Base-by-base conservation (phyloP, 2,113 vertebrate genomes). In the Kryptolebias marmoratus region DNA sequence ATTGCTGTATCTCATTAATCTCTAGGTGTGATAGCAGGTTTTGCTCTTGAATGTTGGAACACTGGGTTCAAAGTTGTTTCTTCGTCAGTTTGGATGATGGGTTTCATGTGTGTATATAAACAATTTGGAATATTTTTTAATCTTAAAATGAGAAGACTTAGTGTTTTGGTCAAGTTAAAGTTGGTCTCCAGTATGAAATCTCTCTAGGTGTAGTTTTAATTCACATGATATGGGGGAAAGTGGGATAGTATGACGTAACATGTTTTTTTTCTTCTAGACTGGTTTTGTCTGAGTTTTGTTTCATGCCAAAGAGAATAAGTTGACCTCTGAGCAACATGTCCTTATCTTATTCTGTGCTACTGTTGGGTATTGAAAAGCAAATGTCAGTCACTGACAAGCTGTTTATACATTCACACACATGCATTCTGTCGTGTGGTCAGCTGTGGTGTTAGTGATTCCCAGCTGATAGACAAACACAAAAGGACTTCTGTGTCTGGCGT, bases 381-480 rank as follows among this genome's bases (percentile, higher is more conserved):
- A 83, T 77, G 86, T 82, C 86, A 80, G 71, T 83, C 78, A 67
- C 59, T 42, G 68, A 55, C 71, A 70, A 68, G 75, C 55, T 69
- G 71, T 59, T 22, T 59, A 71, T 28, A 63, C 53, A 58, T 64
- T 48, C 73, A 44, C 73, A 70, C 61, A 60, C 60, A 66, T 22
- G 60, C 5, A 8, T 18, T 53, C 39, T 70, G 67, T 47, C 64
- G 73, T 71, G 71, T 27, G 60, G 81, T 66, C 50, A 48, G 60
- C 56, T 57, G 62, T 36, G 13, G 71, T 62, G 86, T 83, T 85
- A 80, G 87, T 77, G 89, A 90, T 89, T 90, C 87, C 83, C 80
- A 89, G 85, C 83, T 74, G 87, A 89, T 90, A 89, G 65, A 78
- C 87, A 85, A 87, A 86, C 85, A 90, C 85, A 90, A 90, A 87